These are phyloP conservation scores for Eulithis testata DNA, from an alignment of 2,888 invertebrate genomes.

Conservation along the genomic window DNA sequence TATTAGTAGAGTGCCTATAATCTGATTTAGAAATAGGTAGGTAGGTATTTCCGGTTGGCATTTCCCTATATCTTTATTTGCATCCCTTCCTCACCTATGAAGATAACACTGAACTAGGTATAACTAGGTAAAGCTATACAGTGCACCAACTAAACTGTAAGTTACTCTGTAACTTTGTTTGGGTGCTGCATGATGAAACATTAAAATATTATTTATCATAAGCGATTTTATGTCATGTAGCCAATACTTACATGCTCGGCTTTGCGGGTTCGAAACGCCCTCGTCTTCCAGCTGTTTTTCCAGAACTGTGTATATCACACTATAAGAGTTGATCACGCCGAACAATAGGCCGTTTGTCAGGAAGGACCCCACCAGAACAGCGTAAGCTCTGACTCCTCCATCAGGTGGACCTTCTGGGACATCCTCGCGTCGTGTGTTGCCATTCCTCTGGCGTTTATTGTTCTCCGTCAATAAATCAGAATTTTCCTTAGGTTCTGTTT, in stretches of 20 bases:
- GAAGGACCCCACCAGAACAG: conserved; percentile 93
- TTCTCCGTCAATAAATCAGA: conserved; percentile 62
- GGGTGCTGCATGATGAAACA: too few relatives aligned
- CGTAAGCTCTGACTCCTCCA: conserved; percentile 91
- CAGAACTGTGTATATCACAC: conserved; percentile 90
- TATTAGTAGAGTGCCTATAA: too few relatives aligned
- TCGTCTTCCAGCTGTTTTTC: conserved; percentile 85
- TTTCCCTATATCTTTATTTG: too few relatives aligned
- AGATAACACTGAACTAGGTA: too few relatives aligned
- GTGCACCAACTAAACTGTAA: too few relatives aligned
- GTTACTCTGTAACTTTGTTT: not conserved
- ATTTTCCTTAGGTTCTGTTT: conserved; percentile 62
- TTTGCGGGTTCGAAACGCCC: conserved; percentile 88
- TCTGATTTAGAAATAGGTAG: too few relatives aligned
- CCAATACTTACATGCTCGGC: conserved; percentile 90
- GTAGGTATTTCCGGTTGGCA: too few relatives aligned
- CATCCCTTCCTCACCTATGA: too few relatives aligned
- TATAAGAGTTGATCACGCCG: conserved; percentile 95
- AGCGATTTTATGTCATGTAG: too few relatives aligned
- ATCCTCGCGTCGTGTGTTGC: conserved; percentile 47
- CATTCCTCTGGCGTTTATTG: conserved; percentile 57
- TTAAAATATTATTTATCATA: too few relatives aligned
- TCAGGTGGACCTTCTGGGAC: conserved; percentile 84
- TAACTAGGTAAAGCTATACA: too few relatives aligned
- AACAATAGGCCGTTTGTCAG: conserved; percentile 95